Evolutionary conservation across 2,888 invertebrate species (phyloP), one percentile per base, ranked within the genome.

Genomic region (Amphipyra tragopoginis): DNA sequence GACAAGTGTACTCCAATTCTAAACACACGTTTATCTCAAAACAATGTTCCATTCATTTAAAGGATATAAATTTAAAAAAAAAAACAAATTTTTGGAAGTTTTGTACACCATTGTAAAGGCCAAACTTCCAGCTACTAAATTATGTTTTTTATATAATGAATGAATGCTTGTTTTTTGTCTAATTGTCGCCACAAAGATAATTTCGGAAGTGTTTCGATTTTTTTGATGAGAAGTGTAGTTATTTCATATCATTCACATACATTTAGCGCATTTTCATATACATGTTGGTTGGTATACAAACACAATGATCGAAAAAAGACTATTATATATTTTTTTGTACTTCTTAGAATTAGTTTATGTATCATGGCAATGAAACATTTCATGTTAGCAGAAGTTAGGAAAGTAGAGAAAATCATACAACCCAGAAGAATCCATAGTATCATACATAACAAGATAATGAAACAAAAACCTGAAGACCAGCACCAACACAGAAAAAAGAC

Each of bases 401-500:
- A 60, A 71, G 33, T 62, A 54, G 50, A 59, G 29, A 65, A 49
- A 60, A 56, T 42, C 34, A 44, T 14, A 29, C 39, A 40, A 51
- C 11, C 54, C 60, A 21, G 36, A 73, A 73, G 45, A 67, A 42
- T 36, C 10, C 21, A 50, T 15, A 51, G 34, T 36, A 44, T 43
- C 39, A 55, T 33, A 47, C 39, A 55, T 33, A 47, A 60, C 4
- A 47, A 53, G 59, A 52, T 33, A 60, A 45, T 45, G n/a, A 13
- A 21, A 50, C 48, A 47, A 40, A 70, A 71, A 67, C 58, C 59
- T 45, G n/a, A 68, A 78, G 58, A 83, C 75, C 74, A 67, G 81
- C 69, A 77, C 72, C 66, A 77, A 80, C 76, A 81, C 72, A 70
- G 54, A 71, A 72, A 64, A 77, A 72, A 67, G 70, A 74, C 54